Percentiles rank a stretch among this genome's conserved stretches.
These are phyloP conservation scores for Dasyprocta punctata DNA, from an alignment of 2,113 vertebrate species.

Conservation along the genomic window DNA sequence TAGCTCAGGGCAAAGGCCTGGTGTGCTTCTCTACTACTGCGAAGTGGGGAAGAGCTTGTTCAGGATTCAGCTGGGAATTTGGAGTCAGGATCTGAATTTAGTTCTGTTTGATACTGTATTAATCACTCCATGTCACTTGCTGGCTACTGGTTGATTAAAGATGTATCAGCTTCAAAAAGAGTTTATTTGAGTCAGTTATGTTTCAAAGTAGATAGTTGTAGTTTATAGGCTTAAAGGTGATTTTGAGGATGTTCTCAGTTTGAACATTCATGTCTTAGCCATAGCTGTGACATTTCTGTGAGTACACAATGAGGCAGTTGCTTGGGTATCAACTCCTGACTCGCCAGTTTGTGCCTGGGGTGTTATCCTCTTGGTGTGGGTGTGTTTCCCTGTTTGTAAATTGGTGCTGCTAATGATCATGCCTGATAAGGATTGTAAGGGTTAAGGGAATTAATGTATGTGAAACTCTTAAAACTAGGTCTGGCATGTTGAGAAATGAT, in stretches of 20 bases:
- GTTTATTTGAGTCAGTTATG: conserved; percentile 3
- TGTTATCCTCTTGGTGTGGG: neutral
- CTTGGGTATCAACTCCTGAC: neutral
- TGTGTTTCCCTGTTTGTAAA: neutral
- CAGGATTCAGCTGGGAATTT: conserved; percentile 1
- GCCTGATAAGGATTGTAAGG: neutral
- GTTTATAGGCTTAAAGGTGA: neutral
- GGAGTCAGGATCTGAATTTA: neutral
- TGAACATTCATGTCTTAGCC: neutral
- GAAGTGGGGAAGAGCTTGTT: neutral
- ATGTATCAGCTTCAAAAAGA: neutral
- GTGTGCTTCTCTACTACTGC: neutral
- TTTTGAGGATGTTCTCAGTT: neutral
- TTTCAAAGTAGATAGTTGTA: conserved; percentile 22
- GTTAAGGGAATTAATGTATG: neutral
- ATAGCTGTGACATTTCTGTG: neutral
- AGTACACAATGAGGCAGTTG: neutral
- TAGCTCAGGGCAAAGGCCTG: neutral
- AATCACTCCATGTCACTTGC: neutral
- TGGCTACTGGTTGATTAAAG: neutral
- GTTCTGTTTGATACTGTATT: neutral
- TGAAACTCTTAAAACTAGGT: neutral
- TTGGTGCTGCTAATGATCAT: neutral
- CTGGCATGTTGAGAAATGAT: neutral
- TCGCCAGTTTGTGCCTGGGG: neutral